These are phyloP conservation scores for Paradisaea rubra DNA, from an alignment of 2,113 vertebrate genomes.

Conservation along the genomic window DNA sequence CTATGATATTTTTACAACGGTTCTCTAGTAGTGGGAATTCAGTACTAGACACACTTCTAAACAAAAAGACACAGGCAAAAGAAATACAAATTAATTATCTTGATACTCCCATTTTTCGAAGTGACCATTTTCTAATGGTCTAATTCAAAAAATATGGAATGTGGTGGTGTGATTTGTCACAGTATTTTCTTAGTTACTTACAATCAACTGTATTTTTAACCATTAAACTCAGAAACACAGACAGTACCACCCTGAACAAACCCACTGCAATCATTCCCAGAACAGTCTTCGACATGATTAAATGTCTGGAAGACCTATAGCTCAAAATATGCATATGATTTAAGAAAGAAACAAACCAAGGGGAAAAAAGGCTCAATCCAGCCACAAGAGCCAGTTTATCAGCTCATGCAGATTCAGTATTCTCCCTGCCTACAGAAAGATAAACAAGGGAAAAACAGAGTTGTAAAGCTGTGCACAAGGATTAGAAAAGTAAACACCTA, in stretches of 20 bases:
- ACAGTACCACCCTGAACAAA: background rate
- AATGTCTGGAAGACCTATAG: background rate
- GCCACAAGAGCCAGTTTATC: background rate
- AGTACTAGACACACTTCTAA: slow-evolving; percentile 71
- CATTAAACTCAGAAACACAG: background rate
- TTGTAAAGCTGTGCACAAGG: background rate
- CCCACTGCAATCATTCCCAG: background rate
- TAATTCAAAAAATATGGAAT: background rate
- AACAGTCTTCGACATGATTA: background rate
- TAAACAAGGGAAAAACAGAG: background rate
- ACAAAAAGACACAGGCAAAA: background rate
- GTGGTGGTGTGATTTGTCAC: background rate
- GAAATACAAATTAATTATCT: background rate
- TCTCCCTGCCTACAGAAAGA: background rate
- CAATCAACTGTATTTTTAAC: background rate
- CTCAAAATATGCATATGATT: background rate
- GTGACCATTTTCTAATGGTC: background rate
- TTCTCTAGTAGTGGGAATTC: slow-evolving; percentile 70
- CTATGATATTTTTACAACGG: slow-evolving; percentile 69
- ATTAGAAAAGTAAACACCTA: slow-evolving; percentile 1
- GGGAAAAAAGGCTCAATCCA: background rate
- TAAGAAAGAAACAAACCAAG: background rate
- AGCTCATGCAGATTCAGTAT: background rate
- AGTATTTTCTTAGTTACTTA: background rate
- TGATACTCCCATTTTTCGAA: background rate